Conservation (phyloP, 2,888 invertebrate genomes). For the Tipula unca region DNA sequence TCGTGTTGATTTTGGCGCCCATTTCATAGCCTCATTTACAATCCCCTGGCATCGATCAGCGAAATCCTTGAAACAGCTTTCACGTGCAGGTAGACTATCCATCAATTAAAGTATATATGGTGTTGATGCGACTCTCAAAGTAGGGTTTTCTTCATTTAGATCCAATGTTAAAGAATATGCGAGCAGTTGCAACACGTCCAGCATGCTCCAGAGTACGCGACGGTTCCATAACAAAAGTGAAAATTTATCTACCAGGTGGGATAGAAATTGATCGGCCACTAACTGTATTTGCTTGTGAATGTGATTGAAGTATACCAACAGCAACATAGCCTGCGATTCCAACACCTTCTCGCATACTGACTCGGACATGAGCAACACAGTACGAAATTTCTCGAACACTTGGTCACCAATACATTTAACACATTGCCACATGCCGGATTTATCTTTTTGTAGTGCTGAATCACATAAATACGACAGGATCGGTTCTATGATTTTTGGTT, state of each 20-base stretch:
- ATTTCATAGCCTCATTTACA: constrained; percentile 94
- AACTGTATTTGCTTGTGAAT: constrained; percentile 88
- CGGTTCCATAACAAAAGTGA: constrained; percentile 97
- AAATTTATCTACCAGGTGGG: constrained; percentile 82
- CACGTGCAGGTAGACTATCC: constrained; percentile 88
- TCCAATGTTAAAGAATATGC: constrained; percentile 83
- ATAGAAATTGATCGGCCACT: constrained; percentile 87
- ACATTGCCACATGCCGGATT: constrained; percentile 94
- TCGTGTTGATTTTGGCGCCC: constrained; percentile 93
- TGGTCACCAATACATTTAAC: constrained; percentile 84
- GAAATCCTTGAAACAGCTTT: constrained; percentile 92
- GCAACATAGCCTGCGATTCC: constrained; percentile 88
- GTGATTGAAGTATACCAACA: constrained; percentile 95
- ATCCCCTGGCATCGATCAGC: constrained; percentile 89
- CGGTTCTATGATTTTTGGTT: constrained; percentile 81
- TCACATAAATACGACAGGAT: constrained; percentile 92
- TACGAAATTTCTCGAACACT: constrained; percentile 85
- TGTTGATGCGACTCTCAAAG: constrained; percentile 75
- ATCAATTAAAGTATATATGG: constrained; percentile 80
- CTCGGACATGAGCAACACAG: constrained; percentile 79
- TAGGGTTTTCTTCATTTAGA: constrained; percentile 86
- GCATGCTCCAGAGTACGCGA: constrained; percentile 85
- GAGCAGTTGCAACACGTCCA: constrained; percentile 88
- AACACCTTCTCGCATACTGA: constrained; percentile 83
- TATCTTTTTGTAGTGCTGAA: constrained; percentile 81